phyloP scores from a whole-genome alignment of 2,888 invertebrate species.

The Unio pictorum region DNA sequence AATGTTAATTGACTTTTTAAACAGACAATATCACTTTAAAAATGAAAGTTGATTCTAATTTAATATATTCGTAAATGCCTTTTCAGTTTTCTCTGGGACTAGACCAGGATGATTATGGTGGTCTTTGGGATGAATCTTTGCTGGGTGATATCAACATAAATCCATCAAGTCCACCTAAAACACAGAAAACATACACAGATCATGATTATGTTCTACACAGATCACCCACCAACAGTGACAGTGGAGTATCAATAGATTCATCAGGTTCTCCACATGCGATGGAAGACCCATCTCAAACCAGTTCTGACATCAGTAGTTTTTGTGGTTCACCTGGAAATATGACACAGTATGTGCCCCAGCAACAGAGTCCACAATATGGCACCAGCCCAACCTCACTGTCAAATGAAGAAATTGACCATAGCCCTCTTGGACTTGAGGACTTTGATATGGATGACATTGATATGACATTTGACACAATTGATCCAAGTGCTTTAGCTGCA shows the following conservation, averaged over 20 bases:
- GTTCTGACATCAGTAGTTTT: conserved; percentile 26
- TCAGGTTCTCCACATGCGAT: conserved; percentile 36
- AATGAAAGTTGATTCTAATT: neutral
- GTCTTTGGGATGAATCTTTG: conserved; percentile 24
- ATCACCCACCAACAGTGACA: conserved; percentile 61
- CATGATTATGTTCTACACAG: conserved; percentile 57
- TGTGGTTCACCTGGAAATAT: conserved; percentile 39
- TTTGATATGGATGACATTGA: conserved; percentile 46
- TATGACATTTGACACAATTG: conserved; percentile 37
- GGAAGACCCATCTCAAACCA: conserved; percentile 24
- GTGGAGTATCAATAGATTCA: conserved; percentile 57
- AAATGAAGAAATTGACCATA: conserved; percentile 13
- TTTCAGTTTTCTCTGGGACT: conserved; percentile 51
- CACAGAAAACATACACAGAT: conserved; percentile 37
- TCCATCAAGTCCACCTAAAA: conserved; percentile 2
- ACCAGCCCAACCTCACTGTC: conserved; percentile 17
- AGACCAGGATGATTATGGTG: conserved; percentile 27
- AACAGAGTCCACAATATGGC: conserved; percentile 16
- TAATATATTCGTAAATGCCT: conserved; percentile 5
- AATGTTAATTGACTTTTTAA: neutral
- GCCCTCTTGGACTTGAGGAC: conserved; percentile 40
- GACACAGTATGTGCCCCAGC: conserved; percentile 18
- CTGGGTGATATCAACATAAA: conserved; percentile 7
- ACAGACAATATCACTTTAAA: neutral
- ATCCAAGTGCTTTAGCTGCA: conserved; percentile 23